These are phyloP conservation scores for Tolmerus cingulatus DNA, from an alignment of 2,888 invertebrate genomes.

Conservation along the genomic window DNA sequence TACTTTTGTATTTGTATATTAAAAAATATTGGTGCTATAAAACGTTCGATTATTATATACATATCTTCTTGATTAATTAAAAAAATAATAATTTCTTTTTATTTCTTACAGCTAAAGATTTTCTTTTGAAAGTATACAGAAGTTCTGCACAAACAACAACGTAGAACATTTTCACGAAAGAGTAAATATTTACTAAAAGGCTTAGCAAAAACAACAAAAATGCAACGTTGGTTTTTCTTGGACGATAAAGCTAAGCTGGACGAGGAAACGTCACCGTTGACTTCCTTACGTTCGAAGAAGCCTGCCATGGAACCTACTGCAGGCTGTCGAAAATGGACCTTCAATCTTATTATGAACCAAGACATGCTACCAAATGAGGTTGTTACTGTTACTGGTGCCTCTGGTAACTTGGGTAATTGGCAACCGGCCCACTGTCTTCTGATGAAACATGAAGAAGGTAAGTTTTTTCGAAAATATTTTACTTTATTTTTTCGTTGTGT, in stretches of 20 bases:
- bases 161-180: constrained; percentile 8
- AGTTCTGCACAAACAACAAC: background rate
- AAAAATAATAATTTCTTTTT: background rate
- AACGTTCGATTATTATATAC: background rate
- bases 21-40: no score
- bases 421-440: constrained; percentile 68
- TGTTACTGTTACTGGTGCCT: constrained; percentile 76
- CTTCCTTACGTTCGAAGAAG: constrained; percentile 23
- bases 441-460: constrained; percentile 65
- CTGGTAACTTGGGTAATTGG: constrained; percentile 76
- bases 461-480: constrained; percentile 46
- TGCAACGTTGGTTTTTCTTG: constrained; percentile 75
- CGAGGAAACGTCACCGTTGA: constrained; percentile 42
- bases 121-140: background rate
- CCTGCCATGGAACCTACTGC: background rate
- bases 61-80: background rate
- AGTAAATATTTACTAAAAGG: background rate
- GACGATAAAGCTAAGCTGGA: constrained; percentile 65
- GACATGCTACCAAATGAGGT: constrained; percentile 69
- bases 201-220: constrained; percentile 52
- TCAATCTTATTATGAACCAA: constrained; percentile 66
- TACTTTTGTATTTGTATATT: no score
- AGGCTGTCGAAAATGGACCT: constrained; percentile 64
- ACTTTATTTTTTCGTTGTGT: background rate
- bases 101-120: background rate